Evolutionary conservation across 2,797 vertebrate genomes (phyloP), one percentile per base, ranked within the genome.

Genomic region (Clarias laeviceps): DNA sequence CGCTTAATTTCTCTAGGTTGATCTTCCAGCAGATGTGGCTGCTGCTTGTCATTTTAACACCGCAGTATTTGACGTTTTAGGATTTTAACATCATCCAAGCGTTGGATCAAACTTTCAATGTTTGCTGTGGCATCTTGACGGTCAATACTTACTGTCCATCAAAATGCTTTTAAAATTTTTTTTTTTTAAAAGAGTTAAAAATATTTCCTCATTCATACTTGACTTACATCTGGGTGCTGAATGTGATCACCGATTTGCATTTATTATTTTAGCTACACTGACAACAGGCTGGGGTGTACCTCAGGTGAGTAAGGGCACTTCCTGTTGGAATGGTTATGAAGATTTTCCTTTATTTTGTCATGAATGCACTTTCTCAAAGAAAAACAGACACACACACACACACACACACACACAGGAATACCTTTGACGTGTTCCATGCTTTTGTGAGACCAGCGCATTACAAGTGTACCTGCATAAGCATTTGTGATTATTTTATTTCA

Each of bases 1-100:
- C 45, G 68, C 40, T 85, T 82, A 73, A 82, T 87, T 80, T 80
- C 50, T 85, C 85, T 82, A 56, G 82, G 85, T 79, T 74, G 89
- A 89, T 89, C 89, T 90, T 90, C 88, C 89, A 85, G 87, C 87
- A 87, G 89, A 85, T 59, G 54, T 82, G 73, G 81, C 88, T 89
- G 86, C 86, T 88, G 88, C 84, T 86, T 84, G 69, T 85, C 85
- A 86, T 81, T 69, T 84, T 80, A 85, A 88, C 77, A 88, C 72
- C 88, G 78, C 85, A 88, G 88, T 90, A 90, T 89, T 89, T 84
- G 80, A 88, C 86, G 85, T 87, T 88, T 82, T 82, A 79, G 81
- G 86, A 90, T 87, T 88, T 83, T 29, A 65, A 87, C 88, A 85
- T 74, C 83, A 82, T 88, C 84, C 29, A 65, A 57, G 65, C 80